Evolutionary conservation across 2,113 vertebrate species (phyloP), one percentile per base, ranked within the genome.

Genomic region (Takifugu flavidus): DNA sequence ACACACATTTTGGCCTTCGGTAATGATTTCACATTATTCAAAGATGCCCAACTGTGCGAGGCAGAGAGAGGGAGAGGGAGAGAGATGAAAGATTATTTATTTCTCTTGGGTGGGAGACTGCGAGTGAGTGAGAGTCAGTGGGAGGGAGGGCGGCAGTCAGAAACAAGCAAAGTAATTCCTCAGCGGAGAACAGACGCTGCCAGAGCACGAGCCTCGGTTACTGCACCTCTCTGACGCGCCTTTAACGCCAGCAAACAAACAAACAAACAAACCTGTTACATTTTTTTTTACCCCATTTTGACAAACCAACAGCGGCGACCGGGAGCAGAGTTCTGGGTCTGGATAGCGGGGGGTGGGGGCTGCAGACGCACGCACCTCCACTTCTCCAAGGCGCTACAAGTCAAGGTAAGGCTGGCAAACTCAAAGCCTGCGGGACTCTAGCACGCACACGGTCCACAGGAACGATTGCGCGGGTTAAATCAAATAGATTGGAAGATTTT

Each of bases 151-250:
- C 68, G 81, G 81, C 72, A 84, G 82, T 77, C 75, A 77, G 82
- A 73, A 82, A 80, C 74, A 72, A 77, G 82, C 82, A 79, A 88
- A 87, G 75, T 82, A 82, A 85, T 89, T 79, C 44, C 79, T 82
- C 77, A 83, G 55, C 63, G 79, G 78, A 54, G 72, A 82, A 51
- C 62, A 79, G 72, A 82, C 79, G 77, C 74, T 71, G 69, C 65
- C 71, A 66, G 67, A 80, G 75, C 64, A 42, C 59, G 42, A 74
- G 80, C 82, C 57, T 71, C 75, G 51, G 20, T 73, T 55, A 65
- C 49, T 72, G 75, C 78, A 59, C 71, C 68, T 78, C 75, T 62
- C 62, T 53, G 54, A 47, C 67, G 69, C 71, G 69, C 45, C 58
- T 49, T 31, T n/a, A 31, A 7, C 62, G 60, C 20, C 53, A 67